Evolutionary conservation across 2,888 invertebrate species (phyloP), one percentile per base, ranked within the genome.

Genomic region (Capitulum mitella): DNA sequence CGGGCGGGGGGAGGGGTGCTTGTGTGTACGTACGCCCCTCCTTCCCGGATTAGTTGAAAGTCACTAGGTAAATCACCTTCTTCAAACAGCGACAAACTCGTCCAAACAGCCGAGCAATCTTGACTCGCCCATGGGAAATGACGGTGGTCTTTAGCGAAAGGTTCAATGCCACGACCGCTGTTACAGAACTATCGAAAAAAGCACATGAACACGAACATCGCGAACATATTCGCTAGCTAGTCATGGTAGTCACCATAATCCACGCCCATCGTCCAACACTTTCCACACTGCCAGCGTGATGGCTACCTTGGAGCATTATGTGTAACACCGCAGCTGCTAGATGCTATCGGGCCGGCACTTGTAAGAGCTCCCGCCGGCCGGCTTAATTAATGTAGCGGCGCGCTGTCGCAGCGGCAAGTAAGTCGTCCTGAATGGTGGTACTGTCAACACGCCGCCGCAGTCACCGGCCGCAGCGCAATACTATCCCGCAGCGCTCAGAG

Each of bases 241-340:
- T n/a, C n/a, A n/a, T n/a, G n/a, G n/a, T n/a, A n/a, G n/a, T n/a
- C 43, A 43, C 12, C 43, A 43, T 51, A 16, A 51, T 22, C 6
- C 51, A 51, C 5, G 19, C 22, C 51, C 5, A 51, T 19, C 16
- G 16, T 22, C 51, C 5, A 22, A 5, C 6, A 22, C 22, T 19
- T 51, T 51, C 19, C 51, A 22, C 0, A 1, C 5, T 19, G 22
- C 51, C 22, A 0, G 51, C 51, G 22, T 22, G 51, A 16, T 3
- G 51, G 22, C 51, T 51, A 51, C 51, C 16, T 14, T 5, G 26
- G 12, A 70, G 40, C 70, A 37, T 40, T 70, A 70, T 70, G 70
- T 70, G 70, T 70, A 70, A 40, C 70, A 40, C 70, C 26, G 70
- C 37, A 40, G 70, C 70, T 22, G 22, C 26, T n/a, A 37, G 70